phyloP scores from a whole-genome alignment of 2,113 vertebrate genomes.

The Dascyllus trimaculatus region DNA sequence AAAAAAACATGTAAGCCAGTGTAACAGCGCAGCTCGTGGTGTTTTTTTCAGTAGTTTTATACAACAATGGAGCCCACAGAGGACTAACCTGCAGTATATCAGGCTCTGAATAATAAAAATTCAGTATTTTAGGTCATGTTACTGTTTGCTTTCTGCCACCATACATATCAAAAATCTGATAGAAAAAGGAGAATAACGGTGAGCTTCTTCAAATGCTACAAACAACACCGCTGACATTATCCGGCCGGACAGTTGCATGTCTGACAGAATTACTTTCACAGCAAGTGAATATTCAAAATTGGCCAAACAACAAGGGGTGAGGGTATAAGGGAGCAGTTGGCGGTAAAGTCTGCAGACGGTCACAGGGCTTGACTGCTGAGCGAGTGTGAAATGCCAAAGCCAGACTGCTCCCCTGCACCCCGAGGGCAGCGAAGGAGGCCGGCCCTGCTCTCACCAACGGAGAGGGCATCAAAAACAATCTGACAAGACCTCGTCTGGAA shows the following conservation, averaged over 20 bases:
- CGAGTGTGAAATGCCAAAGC: conserved; percentile 88
- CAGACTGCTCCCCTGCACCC: conserved; percentile 77
- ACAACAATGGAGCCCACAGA: no score
- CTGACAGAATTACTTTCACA: conserved; percentile 92
- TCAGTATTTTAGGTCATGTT: conserved; percentile 30
- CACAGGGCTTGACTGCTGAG: conserved; percentile 87
- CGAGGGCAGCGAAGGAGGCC: conserved; percentile 76
- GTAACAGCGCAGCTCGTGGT: no score
- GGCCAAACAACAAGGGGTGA: conserved; percentile 89
- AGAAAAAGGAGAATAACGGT: conserved; percentile 50
- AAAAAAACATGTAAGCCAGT: no score
- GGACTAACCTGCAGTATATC: no score
- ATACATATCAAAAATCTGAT: conserved; percentile 45
- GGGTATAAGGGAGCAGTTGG: conserved; percentile 80
- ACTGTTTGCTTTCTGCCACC: conserved; percentile 29
- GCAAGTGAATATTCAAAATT: conserved; percentile 92
- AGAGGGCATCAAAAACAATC: conserved; percentile 73
- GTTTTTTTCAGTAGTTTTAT: no score
- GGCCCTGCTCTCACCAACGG: conserved; percentile 61
- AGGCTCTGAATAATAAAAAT: no score
- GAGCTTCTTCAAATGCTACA: conserved; percentile 57
- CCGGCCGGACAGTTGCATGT: conserved; percentile 91
- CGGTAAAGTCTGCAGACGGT: conserved; percentile 76
- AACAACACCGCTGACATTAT: conserved; percentile 89
- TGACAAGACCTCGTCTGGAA: conserved; percentile 71